Evolutionary conservation across 2,888 invertebrate genomes (phyloP), one percentile per base, ranked within the genome.

Genomic region (Aphodius granarius): DNA sequence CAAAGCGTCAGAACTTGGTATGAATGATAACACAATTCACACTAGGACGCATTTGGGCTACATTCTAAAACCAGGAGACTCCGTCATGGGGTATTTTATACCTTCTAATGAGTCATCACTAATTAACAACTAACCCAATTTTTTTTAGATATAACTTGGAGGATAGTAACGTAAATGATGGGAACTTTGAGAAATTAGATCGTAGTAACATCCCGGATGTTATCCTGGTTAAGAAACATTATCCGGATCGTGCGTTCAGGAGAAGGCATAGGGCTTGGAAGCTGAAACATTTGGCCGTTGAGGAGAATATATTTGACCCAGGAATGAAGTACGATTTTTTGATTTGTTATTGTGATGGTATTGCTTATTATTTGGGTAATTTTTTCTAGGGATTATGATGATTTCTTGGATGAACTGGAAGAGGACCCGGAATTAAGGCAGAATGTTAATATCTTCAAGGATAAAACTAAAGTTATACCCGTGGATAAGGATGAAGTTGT

Each of bases 391-490:
- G 98, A 98, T 82, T 98, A 96, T 88, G 93, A 94, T 82, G 98
- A 98, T 81, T 99, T 99, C 89, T 89, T 99, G 87, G 97, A 99
- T 82, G 99, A 99, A 85, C 88, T 99, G 79, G 99, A 99, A 87
- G 99, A 99, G 87, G 98, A 99, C 87, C 93, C 93, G 3, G 91
- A 92, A 15, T 91, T 96, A 83, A 91, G 99, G 75, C 95, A 96
- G 85, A 94, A 97, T 85, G 92, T 99, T 72, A 98, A 98, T 86
- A 98, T 99, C 79, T 99, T 96, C 88, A 92, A 92, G 82, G 92
- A 92, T 83, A 85, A 84, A 1, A 88, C 84, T 73, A 90, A 88
- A 83, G 85, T 83, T 78, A 87, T 90, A 75, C 88, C 91, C 43
- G 88, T 91, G 0, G 93, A 94, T 84, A 87, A 88, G 0, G 86